Conservation (phyloP, 1,140 invertebrate species). For the Lycorma delicatula region DNA sequence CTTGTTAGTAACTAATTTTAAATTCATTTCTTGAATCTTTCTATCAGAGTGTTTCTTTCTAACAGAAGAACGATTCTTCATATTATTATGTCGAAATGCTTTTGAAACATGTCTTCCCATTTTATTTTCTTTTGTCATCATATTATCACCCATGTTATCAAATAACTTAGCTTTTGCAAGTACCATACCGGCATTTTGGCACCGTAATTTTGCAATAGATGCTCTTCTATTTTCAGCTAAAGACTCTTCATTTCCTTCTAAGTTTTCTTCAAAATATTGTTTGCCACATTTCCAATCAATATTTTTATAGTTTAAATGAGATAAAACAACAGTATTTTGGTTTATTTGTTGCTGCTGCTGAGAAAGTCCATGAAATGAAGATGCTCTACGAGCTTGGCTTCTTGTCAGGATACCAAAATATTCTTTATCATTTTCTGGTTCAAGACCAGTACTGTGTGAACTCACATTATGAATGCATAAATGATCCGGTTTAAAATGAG, state of each 20-base stretch:
- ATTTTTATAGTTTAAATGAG: neutral
- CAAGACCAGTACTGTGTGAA: slow-evolving; percentile 1
- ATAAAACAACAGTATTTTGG: neutral
- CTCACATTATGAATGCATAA: neutral
- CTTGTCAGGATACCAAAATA: slow-evolving; percentile 12
- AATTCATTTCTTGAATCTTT: neutral
- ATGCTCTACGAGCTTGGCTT: slow-evolving; percentile 31
- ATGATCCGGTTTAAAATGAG: slow-evolving; percentile 7
- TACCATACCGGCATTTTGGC: slow-evolving; percentile 59
- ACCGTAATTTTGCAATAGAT: slow-evolving; percentile 50
- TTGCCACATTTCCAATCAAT: slow-evolving; percentile 39
- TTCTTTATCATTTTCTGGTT: neutral
- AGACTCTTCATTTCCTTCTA: slow-evolving; percentile 21
- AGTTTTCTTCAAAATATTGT: slow-evolving; percentile 34
- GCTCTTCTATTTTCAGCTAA: slow-evolving; percentile 42
- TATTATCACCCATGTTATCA: slow-evolving; percentile 38
- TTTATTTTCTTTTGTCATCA: neutral
- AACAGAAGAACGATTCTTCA: neutral
- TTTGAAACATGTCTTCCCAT: neutral
- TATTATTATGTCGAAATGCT: neutral
- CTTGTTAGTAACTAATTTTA: neutral
- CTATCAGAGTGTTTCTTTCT: neutral
- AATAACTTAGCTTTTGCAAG: slow-evolving; percentile 55
- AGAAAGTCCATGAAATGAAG: slow-evolving; percentile 36
- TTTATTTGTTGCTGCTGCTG: slow-evolving; percentile 5